A percentile compares a stretch with the other conserved stretches of the same genome.
phyloP scores from a whole-genome alignment of 1,140 invertebrate species.

The Paraescarpia echinospica region DNA sequence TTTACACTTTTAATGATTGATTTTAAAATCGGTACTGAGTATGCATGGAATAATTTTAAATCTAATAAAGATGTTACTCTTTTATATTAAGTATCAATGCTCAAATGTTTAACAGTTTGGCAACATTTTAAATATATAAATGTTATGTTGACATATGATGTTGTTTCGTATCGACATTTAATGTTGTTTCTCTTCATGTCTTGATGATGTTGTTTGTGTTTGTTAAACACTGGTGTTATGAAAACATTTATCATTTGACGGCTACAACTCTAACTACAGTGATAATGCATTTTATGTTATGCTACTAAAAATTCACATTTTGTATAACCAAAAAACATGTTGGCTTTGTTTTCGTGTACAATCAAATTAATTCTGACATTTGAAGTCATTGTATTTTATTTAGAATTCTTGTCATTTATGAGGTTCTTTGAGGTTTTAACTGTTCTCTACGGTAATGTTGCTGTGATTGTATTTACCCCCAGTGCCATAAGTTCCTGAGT shows the following conservation, averaged over 20 bases:
- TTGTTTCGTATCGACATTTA: neutral
- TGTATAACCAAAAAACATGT: neutral
- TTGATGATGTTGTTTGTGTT: neutral
- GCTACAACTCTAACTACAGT: neutral
- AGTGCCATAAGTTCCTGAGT: neutral
- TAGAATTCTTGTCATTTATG: neutral
- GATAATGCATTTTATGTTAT: neutral
- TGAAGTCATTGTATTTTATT: neutral
- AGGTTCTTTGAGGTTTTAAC: neutral
- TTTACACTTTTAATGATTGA: neutral
- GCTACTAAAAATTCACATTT: neutral
- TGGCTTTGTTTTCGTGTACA: neutral
- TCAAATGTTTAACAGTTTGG: slow-evolving; percentile 1
- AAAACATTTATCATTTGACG: neutral
- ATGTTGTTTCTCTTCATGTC: no score
- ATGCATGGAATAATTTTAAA: neutral
- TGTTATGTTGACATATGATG: neutral
- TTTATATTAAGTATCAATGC: neutral
- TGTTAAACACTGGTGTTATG: neutral
- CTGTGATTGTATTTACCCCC: neutral
- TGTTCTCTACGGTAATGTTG: neutral
- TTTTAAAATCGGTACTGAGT: neutral
- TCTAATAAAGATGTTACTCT: neutral
- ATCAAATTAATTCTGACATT: neutral
- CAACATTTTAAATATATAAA: neutral